Conservation (phyloP, 2,113 vertebrate genomes). For the Physeter macrocephalus region DNA sequence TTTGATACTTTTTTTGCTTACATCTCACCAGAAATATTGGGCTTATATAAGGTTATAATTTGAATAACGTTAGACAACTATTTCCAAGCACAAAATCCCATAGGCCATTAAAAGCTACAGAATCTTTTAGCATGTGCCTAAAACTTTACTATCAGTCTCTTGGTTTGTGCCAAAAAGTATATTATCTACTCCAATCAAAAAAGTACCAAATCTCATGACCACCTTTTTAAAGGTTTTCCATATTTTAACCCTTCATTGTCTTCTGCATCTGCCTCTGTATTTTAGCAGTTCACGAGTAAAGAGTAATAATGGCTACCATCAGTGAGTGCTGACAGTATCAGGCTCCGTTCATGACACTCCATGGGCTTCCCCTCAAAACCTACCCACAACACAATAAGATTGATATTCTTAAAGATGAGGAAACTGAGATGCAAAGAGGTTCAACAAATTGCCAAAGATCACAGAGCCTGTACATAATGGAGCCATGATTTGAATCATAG, state of each 20-base stretch:
- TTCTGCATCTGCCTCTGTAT: neutral
- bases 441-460: neutral
- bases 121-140: neutral
- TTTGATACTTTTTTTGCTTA: neutral
- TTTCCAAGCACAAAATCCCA: slow-evolving; percentile 1
- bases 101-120: neutral
- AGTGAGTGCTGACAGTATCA: neutral
- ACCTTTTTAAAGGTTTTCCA: neutral
- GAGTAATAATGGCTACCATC: neutral
- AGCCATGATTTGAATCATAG: neutral
- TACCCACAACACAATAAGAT: rapidly evolving
- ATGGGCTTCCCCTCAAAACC: neutral
- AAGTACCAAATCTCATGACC: neutral
- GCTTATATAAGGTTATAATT: neutral
- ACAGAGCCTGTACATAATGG: neutral
- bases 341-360: neutral
- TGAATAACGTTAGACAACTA: neutral
- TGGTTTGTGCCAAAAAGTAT: neutral
- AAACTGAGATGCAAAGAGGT: neutral
- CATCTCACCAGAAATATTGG: neutral
- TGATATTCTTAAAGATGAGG: neutral
- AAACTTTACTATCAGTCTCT: neutral
- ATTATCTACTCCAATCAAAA: neutral
- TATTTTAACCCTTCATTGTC: neutral
- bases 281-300: neutral